Percentiles rank a stretch among this genome's conserved stretches.
phyloP scores from a whole-genome alignment of 2,797 vertebrate genomes.

The Coilia nasus region DNA sequence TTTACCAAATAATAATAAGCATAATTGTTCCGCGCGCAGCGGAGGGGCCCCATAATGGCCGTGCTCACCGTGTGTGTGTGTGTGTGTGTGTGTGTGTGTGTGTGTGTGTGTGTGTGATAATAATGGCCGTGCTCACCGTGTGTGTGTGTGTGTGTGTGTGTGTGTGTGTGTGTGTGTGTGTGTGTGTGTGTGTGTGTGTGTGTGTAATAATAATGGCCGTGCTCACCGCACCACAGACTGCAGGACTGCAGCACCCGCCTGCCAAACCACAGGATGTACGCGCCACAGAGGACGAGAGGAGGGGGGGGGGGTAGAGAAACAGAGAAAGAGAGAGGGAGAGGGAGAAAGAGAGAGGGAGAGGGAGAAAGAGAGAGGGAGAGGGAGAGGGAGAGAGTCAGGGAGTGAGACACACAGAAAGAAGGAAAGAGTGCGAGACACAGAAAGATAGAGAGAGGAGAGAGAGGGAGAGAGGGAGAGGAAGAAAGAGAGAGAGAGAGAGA shows the following conservation, averaged over 20 bases:
- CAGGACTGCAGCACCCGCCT: conserved; percentile 56
- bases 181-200: too few species aligned
- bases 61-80: too few species aligned
- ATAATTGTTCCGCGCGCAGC: too few species aligned
- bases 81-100: too few species aligned
- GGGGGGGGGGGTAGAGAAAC: too few species aligned
- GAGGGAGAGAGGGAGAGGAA: not conserved
- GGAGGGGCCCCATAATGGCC: too few species aligned
- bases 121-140: too few species aligned
- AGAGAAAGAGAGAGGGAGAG: not conserved
- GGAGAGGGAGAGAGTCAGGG: not conserved
- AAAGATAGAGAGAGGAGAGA: not conserved
- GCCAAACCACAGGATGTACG: conserved; percentile 68
- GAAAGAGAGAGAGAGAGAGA: conserved; percentile 26
- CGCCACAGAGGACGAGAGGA: conserved; percentile 58
- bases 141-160: too few species aligned
- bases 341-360: not conserved
- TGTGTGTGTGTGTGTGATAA: too few species aligned
- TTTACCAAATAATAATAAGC: conserved; percentile 55
- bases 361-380: not conserved
- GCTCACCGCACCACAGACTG: conserved; percentile 69
- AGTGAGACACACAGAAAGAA: conserved; percentile 52
- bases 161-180: too few species aligned
- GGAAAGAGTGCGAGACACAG: not conserved
- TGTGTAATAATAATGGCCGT: too few species aligned